Evolutionary conservation across 2,113 vertebrate species (phyloP).

Genomic region (Eupsittula cactorum): DNA sequence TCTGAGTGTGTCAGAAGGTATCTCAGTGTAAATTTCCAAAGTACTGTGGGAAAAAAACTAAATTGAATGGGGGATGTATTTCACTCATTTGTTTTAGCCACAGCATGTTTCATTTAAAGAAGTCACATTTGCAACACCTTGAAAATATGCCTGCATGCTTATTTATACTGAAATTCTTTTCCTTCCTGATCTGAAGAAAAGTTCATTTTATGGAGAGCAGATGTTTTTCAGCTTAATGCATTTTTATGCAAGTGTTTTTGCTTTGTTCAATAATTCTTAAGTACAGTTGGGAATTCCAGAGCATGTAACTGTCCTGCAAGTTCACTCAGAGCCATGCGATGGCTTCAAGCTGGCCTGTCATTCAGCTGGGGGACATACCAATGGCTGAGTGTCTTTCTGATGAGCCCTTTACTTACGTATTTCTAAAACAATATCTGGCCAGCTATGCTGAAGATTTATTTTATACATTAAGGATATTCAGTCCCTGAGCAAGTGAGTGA

Average conservation of each 20-base stretch:
- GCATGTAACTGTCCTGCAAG: conserved; percentile 53
- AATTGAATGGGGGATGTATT: background rate
- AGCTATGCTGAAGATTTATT: conserved; percentile 24
- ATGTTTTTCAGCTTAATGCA: conserved; percentile 60
- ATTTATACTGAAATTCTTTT: conserved; percentile 52
- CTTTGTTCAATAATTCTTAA: conserved; percentile 64
- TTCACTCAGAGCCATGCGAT: conserved; percentile 9
- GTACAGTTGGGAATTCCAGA: conserved; percentile 37
- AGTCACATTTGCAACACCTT: conserved; percentile 56
- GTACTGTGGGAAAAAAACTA: background rate
- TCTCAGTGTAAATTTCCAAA: conserved; percentile 22
- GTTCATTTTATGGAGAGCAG: conserved; percentile 60
- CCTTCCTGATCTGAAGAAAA: conserved; percentile 58
- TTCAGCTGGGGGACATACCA: conserved; percentile 16
- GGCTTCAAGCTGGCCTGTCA: conserved; percentile 36
- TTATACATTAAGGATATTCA: background rate
- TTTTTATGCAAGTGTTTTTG: conserved; percentile 62
- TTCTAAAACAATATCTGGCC: background rate
- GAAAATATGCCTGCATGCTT: conserved; percentile 44
- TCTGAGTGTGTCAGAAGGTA: conserved; percentile 23
- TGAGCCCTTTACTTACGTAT: background rate
- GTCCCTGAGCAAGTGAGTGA: background rate
- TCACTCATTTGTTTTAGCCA: conserved; percentile 46
- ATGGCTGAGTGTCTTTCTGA: background rate
- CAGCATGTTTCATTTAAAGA: conserved; percentile 33